Evolutionary conservation across 1,140 invertebrate genomes (phyloP).

Genomic region (Psix sp.): DNA sequence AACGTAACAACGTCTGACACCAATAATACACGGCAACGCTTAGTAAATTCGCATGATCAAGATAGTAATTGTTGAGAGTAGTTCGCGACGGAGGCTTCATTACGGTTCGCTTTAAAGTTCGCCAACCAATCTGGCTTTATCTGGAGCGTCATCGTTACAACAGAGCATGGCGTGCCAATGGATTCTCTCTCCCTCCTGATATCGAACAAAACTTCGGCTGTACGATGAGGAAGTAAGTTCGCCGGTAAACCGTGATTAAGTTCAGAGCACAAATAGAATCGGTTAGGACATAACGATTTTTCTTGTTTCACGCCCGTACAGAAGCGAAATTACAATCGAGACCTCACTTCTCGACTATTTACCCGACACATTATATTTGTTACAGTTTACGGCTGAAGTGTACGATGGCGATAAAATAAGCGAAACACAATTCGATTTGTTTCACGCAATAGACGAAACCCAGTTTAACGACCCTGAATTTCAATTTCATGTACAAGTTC

Average conservation of each 20-base stretch:
- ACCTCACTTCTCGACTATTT: conserved; percentile 26
- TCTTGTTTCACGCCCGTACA: conserved; percentile 1
- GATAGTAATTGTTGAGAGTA: conserved; percentile 64
- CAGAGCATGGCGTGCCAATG: conserved; percentile 67
- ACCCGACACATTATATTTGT: conserved; percentile 36
- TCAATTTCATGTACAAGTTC: conserved; percentile 34
- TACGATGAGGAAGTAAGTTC: conserved; percentile 61
- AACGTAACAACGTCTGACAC: conserved; percentile 42
- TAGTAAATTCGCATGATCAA: conserved; percentile 64
- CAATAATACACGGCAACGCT: conserved; percentile 55
- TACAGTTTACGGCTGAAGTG: conserved; percentile 40
- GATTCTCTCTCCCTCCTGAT: conserved; percentile 62
- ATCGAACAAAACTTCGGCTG: conserved; percentile 65
- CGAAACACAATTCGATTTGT: conserved; percentile 42
- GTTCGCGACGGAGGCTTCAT: conserved; percentile 68
- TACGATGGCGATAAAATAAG: conserved; percentile 48
- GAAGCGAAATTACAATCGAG: conserved; percentile 21
- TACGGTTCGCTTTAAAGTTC: conserved; percentile 67
- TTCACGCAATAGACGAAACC: conserved; percentile 37
- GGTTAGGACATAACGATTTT: conserved; percentile 51
- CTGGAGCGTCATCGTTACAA: conserved; percentile 72
- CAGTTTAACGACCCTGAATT: conserved; percentile 47
- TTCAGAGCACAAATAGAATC: conserved; percentile 60
- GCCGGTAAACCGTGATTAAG: conserved; percentile 61
- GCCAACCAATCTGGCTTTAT: conserved; percentile 72